Conservation (phyloP, 2,888 invertebrate species). For the Nephrocerus scutellatus region DNA sequence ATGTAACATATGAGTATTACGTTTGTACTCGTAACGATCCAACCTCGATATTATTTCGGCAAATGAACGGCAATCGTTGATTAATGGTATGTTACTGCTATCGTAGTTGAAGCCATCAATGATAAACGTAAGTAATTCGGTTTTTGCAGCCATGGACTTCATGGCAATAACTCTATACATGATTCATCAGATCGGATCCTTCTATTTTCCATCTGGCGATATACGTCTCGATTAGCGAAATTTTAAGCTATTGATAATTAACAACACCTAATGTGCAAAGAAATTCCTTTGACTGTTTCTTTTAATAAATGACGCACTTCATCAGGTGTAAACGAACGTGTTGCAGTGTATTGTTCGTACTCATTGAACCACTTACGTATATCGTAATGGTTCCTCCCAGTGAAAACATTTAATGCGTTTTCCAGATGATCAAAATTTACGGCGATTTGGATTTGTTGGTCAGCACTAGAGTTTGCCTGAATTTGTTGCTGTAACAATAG, state of each 20-base stretch:
- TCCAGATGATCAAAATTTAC: no score
- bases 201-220: conserved; percentile 1
- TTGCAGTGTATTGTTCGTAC: no score
- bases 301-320: no score
- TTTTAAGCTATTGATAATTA: neutral
- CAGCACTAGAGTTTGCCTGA: no score
- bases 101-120: conserved; percentile 3
- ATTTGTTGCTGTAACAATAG: no score
- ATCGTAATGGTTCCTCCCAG: no score
- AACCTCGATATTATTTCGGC: neutral
- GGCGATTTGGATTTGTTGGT: no score
- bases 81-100: conserved; percentile 1
- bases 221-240: conserved; percentile 1
- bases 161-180: conserved; percentile 4
- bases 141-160: neutral
- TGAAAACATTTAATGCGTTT: no score
- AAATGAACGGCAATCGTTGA: neutral
- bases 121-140: conserved; percentile 3
- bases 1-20: neutral
- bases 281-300: conserved; percentile 4
- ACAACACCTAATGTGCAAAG: neutral
- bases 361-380: no score
- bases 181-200: neutral
- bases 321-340: no score
- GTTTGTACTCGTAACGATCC: conserved; percentile 1